Evolutionary conservation across 92 coral and sea anemone species (phyloP), one percentile per base, ranked within the genome.

Genomic region (Desmophyllum pertusum): DNA sequence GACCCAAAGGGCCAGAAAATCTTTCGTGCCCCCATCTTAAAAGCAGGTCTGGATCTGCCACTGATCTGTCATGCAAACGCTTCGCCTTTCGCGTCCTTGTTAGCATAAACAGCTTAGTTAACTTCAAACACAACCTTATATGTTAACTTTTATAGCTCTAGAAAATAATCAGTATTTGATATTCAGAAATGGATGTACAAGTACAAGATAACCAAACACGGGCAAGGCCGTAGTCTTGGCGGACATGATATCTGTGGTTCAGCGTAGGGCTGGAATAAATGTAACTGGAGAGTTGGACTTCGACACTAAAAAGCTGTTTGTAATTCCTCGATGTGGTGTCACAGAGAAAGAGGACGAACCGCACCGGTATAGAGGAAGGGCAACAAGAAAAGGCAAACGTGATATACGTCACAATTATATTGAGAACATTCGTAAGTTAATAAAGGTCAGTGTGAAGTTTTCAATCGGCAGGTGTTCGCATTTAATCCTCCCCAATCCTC

Each of bases 271-370:
- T 13, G 98, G 97, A 15, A 42, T 95, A 18, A 77, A 88, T 27
- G 93, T 77, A 55, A 95, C 96, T 40, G 97, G 98, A 8, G 81
- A 63, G 19, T 57, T 95, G 13, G 92, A 95, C 67, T 92, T 87
- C 6, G 88, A 78, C 0, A 95, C 98, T 0, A 84, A 91, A 75
- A 42, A 39, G 13, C 70, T 93, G 85, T 84, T 94, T 45, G 86
- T 86, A 2, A 85, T 77, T 57, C 85, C 95, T 11, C 86, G 98
- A 55, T 95, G 98, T 35, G 97, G 97, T 37, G 59, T 89, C 70
- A 81, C 89, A 25, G 98, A 91, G 38, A 89, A 92, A 38, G 89
- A 90, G 1, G 82, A 92, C 7, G 97, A 91, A 68, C 84, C 75
- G 6, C 72, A 80, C 78, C 10, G 18, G 1, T 4, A 13, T 23